These are phyloP conservation scores for Alaudala cheleensis DNA, from an alignment of 2,113 vertebrate genomes.

Conservation along the genomic window DNA sequence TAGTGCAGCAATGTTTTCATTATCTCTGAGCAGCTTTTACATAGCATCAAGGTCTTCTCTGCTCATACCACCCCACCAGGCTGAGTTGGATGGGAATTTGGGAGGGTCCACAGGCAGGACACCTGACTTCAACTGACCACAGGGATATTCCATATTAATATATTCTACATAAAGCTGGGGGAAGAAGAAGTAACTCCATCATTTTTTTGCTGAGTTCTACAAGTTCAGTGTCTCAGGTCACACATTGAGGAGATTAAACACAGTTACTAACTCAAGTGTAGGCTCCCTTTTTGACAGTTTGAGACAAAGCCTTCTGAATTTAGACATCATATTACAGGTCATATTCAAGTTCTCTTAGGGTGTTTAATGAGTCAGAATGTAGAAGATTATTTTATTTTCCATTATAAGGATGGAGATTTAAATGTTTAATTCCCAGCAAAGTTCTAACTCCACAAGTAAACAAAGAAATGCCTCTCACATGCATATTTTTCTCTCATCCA, in stretches of 20 bases:
- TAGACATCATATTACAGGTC: not conserved
- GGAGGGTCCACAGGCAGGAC: not conserved
- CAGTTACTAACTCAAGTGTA: not conserved
- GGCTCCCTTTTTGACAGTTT: not conserved
- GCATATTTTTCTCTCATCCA: not conserved
- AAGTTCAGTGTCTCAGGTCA: not conserved
- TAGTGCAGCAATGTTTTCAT: not conserved
- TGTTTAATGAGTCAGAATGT: conserved; percentile 44
- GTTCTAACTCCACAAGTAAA: not conserved
- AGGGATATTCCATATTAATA: not conserved
- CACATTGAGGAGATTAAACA: not conserved
- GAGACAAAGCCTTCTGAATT: not conserved
- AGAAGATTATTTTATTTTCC: conserved; percentile 42
- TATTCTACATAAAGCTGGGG: no score
- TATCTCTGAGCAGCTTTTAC: not conserved
- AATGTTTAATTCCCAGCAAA: not conserved
- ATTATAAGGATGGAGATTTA: not conserved
- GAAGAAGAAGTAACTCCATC: not conserved
- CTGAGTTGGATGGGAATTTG: not conserved
- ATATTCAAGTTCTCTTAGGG: not conserved
- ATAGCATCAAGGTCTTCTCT: not conserved
- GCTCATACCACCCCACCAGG: not conserved
- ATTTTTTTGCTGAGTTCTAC: not conserved
- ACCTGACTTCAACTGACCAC: not conserved
- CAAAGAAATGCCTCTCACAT: not conserved